Conservation (phyloP, 2,113 vertebrate species). For the Chamaea fasciata region DNA sequence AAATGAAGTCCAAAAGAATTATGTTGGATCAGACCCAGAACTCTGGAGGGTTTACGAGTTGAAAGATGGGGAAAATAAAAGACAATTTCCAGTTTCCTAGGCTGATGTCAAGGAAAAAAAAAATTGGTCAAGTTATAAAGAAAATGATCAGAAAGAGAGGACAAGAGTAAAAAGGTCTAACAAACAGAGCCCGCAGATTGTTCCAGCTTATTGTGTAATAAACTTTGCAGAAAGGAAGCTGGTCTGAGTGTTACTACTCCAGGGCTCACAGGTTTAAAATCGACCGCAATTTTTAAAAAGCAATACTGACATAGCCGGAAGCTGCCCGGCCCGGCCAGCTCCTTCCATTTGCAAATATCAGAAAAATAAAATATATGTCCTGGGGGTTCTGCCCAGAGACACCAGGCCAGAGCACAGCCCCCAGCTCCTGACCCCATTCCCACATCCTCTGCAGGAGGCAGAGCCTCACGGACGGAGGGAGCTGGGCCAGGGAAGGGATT, state of each 20-base stretch:
- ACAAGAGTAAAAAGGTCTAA: neutral
- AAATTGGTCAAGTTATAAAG: neutral
- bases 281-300: neutral
- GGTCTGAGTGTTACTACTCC: neutral
- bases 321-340: neutral
- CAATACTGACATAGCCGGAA: neutral
- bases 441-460: neutral
- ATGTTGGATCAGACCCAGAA: neutral
- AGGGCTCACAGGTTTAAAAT: neutral
- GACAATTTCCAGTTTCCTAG: neutral
- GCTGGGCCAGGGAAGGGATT: neutral
- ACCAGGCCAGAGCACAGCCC: neutral
- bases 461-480: neutral
- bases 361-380: neutral
- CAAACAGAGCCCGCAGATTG: neutral
- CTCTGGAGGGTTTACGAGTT: neutral
- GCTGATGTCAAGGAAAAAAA: neutral
- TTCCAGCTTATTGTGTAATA: neutral
- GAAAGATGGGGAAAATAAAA: neutral
- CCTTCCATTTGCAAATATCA: neutral
- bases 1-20: neutral
- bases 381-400: neutral
- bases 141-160: neutral
- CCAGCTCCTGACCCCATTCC: neutral
- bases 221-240: neutral